Conservation (phyloP, 2,113 vertebrate genomes). For the Pseudorasbora parva region DNA sequence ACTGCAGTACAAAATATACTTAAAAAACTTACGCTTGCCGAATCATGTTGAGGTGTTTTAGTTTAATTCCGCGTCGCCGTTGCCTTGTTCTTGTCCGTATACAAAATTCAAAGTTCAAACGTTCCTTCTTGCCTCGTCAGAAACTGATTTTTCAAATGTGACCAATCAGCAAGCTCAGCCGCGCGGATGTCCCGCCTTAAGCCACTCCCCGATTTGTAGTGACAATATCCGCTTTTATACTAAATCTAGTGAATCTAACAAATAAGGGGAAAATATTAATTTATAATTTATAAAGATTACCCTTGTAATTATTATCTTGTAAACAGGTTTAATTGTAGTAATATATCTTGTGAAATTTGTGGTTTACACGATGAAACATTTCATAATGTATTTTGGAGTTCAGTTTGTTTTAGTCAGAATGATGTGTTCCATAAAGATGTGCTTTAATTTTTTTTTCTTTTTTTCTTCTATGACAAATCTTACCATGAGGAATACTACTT, state of each 20-base stretch:
- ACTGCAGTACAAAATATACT: accelerated
- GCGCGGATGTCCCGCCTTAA: conserved; percentile 30
- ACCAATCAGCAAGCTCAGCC: conserved; percentile 57
- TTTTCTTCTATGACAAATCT: too few species aligned
- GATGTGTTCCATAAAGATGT: too few species aligned
- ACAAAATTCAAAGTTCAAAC: conserved; percentile 63
- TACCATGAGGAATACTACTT: too few species aligned
- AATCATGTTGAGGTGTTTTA: conserved; percentile 63
- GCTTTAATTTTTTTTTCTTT: too few species aligned
- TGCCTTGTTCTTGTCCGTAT: not conserved
- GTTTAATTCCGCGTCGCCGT: not conserved
- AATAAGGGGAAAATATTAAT: not conserved
- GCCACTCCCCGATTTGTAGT: accelerated
- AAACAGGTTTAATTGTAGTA: too few species aligned
- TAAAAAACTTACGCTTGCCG: conserved; percentile 69
- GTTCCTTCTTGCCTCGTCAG: conserved; percentile 65
- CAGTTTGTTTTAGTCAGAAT: too few species aligned
- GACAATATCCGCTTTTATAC: not conserved
- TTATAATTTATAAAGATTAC: too few species aligned
- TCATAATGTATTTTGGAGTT: too few species aligned
- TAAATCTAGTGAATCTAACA: not conserved
- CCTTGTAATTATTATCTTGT: too few species aligned
- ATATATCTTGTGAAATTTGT: too few species aligned
- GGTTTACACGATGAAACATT: too few species aligned
- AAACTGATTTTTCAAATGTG: conserved; percentile 67